phyloP scores from a whole-genome alignment of 2,113 vertebrate genomes.

The Hippocampus zosterae region DNA sequence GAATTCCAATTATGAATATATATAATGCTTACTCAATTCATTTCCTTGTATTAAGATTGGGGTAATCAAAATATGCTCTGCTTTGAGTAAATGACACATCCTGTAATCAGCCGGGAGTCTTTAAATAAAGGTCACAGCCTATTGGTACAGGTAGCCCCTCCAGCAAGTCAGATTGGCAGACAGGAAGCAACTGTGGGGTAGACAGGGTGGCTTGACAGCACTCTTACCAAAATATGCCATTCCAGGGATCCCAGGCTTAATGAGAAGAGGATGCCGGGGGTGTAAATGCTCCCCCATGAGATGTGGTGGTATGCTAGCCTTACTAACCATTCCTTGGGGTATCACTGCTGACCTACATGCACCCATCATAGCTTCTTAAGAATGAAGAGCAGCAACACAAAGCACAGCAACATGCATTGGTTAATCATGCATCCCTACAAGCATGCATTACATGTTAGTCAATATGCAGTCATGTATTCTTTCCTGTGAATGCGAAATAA shows the following conservation, averaged over 20 bases:
- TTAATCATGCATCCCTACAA: conserved; percentile 70
- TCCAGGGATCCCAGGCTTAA: conserved; percentile 85
- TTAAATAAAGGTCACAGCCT: conserved; percentile 45
- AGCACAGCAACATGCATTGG: conserved; percentile 91
- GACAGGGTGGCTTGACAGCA: conserved; percentile 58
- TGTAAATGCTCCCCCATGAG: conserved; percentile 83
- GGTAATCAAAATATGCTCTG: background rate
- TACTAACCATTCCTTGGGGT: conserved; percentile 90
- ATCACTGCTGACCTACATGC: conserved; percentile 87
- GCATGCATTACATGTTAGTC: conserved; percentile 35
- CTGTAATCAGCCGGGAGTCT: conserved; percentile 8
- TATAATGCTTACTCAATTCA: background rate
- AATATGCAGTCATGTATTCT: background rate
- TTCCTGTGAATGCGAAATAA: background rate
- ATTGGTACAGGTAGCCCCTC: conserved; percentile 75
- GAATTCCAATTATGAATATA: background rate
- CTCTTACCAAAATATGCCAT: conserved; percentile 90
- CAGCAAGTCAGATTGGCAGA: conserved; percentile 71
- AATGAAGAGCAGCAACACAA: conserved; percentile 70
- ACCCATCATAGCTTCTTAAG: conserved; percentile 88
- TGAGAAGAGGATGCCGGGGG: conserved; percentile 84
- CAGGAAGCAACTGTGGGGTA: conserved; percentile 76
- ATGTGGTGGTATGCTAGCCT: conserved; percentile 90
- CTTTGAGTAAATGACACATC: background rate
- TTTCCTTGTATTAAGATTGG: background rate